Evolutionary conservation across 2,797 vertebrate species (phyloP), one percentile per base, ranked within the genome.

Genomic region (Poeciliopsis infans): DNA sequence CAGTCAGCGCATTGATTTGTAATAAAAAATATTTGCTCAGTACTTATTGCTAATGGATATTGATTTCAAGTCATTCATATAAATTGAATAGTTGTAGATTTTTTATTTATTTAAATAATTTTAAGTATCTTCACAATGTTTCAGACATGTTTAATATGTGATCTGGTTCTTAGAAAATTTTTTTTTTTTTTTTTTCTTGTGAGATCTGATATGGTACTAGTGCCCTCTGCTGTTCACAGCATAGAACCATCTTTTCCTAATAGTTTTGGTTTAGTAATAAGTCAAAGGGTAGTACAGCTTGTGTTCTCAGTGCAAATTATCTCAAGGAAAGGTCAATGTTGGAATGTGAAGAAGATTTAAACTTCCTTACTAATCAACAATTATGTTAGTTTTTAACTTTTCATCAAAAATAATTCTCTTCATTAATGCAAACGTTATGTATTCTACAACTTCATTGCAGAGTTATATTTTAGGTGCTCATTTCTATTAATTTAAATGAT

Each of bases 151-250:
- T 36, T 79, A 12, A 77, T 79, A 68, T 79, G 8, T 36, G 16
- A 70, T 76, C n/a, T 85, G 75, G 23, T 25, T 79, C 77, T 83
- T 41, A 78, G 55, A 81, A 80, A 85, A 84, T 23, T 77, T 1
- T 74, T 78, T 13, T 39, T 7, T 39, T 39, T 39, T 39, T 79
- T n/a, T 31, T 87, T 57, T 81, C 57, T 83, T 49, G 76, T 76
- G 79, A 7, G 79, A 43, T 69, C 47, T 80, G 68, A 83, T 71
- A 89, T 86, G 85, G 90, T 88, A 74, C 88, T 92, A 87, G 89
- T 88, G 91, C 94, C 94, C 93, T 91, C 94, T 95, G 91, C 93
- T 94, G 94, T 91, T 89, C 78, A 90, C 80, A 89, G 18, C 13
- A 25, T 28, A 70, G 77, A 85, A 66, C 87, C 25, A 5, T 45